Evolutionary conservation across 2,797 vertebrate genomes (phyloP).

Genomic region (Sarcophilus harrisii): DNA sequence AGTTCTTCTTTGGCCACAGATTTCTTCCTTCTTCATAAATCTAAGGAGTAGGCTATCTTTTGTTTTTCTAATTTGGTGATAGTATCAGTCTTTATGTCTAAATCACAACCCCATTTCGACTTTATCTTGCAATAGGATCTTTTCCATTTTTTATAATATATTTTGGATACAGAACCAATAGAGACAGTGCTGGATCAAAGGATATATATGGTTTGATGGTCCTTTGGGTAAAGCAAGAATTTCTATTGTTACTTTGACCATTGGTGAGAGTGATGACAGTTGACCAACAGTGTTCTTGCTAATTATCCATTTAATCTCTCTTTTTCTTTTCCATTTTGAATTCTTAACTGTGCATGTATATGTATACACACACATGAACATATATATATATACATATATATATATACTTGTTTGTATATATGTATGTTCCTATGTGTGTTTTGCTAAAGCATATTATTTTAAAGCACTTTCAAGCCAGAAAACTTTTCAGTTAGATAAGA

Average conservation of each 20-base stretch:
- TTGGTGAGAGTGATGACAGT: fast-evolving
- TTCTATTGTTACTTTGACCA: not conserved
- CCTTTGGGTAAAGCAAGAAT: not conserved
- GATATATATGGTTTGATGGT: too few relatives aligned
- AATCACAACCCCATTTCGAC: too few relatives aligned
- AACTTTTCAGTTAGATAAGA: not conserved
- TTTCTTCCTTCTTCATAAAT: too few relatives aligned
- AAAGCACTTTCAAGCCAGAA: not conserved
- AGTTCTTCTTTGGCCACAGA: too few relatives aligned
- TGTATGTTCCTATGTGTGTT: too few relatives aligned
- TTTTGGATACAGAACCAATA: too few relatives aligned
- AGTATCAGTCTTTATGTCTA: too few relatives aligned
- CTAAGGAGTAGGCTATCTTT: too few relatives aligned
- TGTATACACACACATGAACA: not conserved
- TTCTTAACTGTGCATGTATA: not conserved
- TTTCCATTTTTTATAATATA: too few relatives aligned
- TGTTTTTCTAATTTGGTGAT: too few relatives aligned
- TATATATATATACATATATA: not conserved
- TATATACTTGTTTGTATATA: not conserved
- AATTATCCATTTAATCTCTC: not conserved
- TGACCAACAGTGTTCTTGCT: not conserved
- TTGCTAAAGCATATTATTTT: not conserved
- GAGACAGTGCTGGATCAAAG: too few relatives aligned
- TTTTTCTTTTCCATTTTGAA: not conserved
- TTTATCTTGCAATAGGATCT: too few relatives aligned